Percentiles rank a stretch among this genome's conserved stretches.
phyloP scores from a whole-genome alignment of 2,113 vertebrate genomes.

The Chionomys nivalis region DNA sequence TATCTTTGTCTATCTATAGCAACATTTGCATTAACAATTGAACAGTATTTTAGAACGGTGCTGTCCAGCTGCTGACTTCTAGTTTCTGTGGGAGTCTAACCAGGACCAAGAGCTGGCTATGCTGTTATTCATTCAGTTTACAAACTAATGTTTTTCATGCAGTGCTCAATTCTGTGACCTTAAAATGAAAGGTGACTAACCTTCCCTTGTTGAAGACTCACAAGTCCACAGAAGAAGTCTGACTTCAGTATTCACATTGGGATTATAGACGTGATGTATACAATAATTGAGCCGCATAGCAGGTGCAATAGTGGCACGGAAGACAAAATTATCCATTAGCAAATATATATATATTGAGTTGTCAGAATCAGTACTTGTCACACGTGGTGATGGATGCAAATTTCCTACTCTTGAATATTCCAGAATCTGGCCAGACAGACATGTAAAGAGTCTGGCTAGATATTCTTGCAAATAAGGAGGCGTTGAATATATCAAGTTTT shows the following conservation, averaged over 20 bases:
- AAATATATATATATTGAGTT: too few relatives aligned
- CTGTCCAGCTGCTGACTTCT: conserved; percentile 33
- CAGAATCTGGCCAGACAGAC: neutral
- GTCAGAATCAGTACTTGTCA: too few relatives aligned
- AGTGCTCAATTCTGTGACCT: neutral
- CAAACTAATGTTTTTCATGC: neutral
- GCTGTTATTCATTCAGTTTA: neutral
- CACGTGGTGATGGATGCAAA: neutral
- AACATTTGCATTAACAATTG: neutral
- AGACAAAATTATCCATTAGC: too few relatives aligned
- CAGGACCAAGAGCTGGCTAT: neutral
- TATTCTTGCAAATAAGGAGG: neutral
- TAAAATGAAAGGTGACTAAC: neutral
- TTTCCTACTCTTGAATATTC: neutral
- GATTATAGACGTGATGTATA: too few relatives aligned
- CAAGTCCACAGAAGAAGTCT: too few relatives aligned
- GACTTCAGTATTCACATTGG: too few relatives aligned
- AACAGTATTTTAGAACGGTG: neutral
- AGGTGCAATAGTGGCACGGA: too few relatives aligned
- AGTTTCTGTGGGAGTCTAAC: neutral
- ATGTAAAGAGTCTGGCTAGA: neutral
- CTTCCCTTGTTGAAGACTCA: neutral
- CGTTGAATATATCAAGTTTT: neutral
- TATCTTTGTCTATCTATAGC: conserved; percentile 48
- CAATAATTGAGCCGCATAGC: too few relatives aligned